Conservation (phyloP, 2,797 vertebrate genomes). For the Pyrocephalus nanus region DNA sequence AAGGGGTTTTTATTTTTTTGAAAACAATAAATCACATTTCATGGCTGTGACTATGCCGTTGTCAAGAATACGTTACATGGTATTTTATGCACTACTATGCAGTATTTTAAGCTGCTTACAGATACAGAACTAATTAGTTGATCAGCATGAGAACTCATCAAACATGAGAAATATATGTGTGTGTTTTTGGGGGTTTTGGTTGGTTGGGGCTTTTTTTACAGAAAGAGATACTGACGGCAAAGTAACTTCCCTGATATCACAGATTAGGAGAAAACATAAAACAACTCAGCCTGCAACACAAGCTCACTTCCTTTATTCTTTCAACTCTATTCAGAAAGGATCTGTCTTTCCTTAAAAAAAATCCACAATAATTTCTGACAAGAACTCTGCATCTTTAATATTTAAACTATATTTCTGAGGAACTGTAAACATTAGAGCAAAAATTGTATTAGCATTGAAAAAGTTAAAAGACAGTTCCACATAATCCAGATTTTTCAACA, state of each 20-base stretch:
- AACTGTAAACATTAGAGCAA: background rate
- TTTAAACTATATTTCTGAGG: background rate
- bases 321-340: background rate
- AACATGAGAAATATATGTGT: background rate
- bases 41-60: background rate
- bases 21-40: background rate
- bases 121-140: background rate
- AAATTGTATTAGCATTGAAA: background rate
- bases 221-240: background rate
- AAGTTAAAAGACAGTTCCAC: background rate
- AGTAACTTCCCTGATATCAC: background rate
- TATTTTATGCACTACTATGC: background rate
- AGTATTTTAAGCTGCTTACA: background rate
- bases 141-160: background rate
- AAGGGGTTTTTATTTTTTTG: background rate
- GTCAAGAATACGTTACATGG: background rate
- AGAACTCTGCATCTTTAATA: background rate
- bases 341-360: background rate
- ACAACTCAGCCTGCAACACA: background rate
- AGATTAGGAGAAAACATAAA: background rate
- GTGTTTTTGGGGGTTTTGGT: background rate
- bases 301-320: background rate
- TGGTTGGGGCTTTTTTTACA: background rate
- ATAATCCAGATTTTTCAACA: background rate
- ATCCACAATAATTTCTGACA: background rate